Conservation (phyloP, 2,888 invertebrate genomes). For the Hypomecis atomaria region DNA sequence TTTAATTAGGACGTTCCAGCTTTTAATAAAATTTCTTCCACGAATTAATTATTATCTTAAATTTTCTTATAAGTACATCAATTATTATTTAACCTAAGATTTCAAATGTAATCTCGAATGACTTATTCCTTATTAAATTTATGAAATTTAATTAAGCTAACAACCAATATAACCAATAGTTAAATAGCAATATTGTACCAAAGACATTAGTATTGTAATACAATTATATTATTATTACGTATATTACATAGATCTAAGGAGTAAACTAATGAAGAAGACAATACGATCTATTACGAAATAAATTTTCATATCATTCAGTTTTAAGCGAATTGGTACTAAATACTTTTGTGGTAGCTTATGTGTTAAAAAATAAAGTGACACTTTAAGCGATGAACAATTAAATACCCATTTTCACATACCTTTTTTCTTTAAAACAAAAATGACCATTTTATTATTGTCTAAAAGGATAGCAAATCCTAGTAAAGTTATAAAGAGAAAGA, state of each 20-base stretch:
- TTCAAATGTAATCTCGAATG: conserved; percentile 8
- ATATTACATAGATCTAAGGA: conserved; percentile 61
- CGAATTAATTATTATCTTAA: no score
- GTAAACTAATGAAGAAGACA: conserved; percentile 76
- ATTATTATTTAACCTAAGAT: neutral
- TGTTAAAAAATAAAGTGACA: no score
- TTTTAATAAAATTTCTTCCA: no score
- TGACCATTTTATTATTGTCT: no score
- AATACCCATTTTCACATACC: no score
- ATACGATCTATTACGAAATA: conserved; percentile 74
- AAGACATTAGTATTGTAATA: conserved; percentile 46
- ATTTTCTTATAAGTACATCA: no score
- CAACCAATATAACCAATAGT: conserved; percentile 27
- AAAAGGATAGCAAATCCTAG: no score
- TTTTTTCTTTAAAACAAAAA: no score
- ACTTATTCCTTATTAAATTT: conserved; percentile 26
- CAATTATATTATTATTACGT: conserved; percentile 39
- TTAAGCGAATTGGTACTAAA: conserved; percentile 35
- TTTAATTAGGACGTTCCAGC: no score
- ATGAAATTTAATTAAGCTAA: conserved; percentile 34
- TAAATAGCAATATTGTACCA: conserved; percentile 29
- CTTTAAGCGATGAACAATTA: no score
- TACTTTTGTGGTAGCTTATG: no score
- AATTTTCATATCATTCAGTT: conserved; percentile 71
- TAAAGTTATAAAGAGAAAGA: no score